These are phyloP conservation scores for Garra rufa DNA, from an alignment of 2,113 vertebrate species.

Conservation along the genomic window DNA sequence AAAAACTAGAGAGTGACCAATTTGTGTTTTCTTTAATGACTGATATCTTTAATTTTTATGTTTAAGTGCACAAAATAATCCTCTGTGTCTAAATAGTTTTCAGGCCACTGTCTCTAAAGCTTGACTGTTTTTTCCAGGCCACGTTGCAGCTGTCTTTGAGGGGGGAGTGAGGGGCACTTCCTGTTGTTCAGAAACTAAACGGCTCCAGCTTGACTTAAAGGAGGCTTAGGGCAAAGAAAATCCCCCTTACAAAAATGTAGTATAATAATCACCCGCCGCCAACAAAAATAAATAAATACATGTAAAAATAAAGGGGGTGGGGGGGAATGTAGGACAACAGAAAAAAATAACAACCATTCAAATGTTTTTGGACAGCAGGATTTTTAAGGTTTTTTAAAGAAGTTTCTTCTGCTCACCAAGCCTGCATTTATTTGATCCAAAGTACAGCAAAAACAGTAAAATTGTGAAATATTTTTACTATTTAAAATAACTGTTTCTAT, in stretches of 20 bases:
- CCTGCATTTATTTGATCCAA: too few relatives aligned
- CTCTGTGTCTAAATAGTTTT: not conserved
- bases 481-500: too few relatives aligned
- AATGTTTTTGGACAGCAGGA: too few relatives aligned
- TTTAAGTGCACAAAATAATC: not conserved
- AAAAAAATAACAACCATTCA: too few relatives aligned
- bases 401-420: too few relatives aligned
- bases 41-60: not conserved
- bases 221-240: not conserved
- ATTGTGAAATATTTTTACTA: too few relatives aligned
- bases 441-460: too few relatives aligned
- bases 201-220: not conserved
- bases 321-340: not conserved
- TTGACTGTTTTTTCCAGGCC: not conserved
- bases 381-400: too few relatives aligned
- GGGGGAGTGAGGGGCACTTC: not conserved
- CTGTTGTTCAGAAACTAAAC: constrained; percentile 15
- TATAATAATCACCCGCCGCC: not conserved
- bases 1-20: not conserved
- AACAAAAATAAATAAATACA: not conserved
- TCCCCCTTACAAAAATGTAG: not conserved
- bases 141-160: not conserved
- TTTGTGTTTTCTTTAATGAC: not conserved
- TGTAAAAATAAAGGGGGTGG: not conserved
- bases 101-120: not conserved